These are phyloP conservation scores for Alexandromys fortis DNA, from an alignment of 2,113 vertebrate species.

Conservation along the genomic window DNA sequence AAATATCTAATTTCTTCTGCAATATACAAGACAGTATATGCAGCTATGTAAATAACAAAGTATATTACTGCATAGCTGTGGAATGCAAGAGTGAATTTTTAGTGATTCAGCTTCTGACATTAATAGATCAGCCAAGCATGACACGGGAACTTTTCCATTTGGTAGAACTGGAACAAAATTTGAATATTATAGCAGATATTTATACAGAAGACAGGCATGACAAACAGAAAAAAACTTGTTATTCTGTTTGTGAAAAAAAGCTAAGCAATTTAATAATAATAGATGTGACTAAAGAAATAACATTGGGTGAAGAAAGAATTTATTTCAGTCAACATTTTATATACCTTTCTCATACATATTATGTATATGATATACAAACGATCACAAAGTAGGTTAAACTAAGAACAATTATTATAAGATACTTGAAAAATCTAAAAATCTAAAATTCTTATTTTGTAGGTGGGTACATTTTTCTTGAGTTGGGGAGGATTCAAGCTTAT, in stretches of 20 bases:
- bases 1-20: background rate
- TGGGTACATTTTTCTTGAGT: background rate
- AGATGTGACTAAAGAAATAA: background rate
- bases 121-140: background rate
- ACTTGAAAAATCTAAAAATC: conserved; percentile 37
- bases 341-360: background rate
- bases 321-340: background rate
- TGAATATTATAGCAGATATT: conserved; percentile 6
- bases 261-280: background rate
- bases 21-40: background rate
- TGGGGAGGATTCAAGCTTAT: background rate
- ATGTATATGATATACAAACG: background rate
- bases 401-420: background rate
- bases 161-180: conserved; percentile 34
- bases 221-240: background rate
- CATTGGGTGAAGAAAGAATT: background rate
- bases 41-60: background rate
- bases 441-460: background rate
- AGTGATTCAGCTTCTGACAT: background rate
- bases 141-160: conserved; percentile 8
- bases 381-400: background rate
- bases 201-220: conserved; percentile 3
- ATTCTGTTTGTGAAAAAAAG: background rate
- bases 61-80: background rate
- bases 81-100: background rate